Evolutionary conservation across 2,888 invertebrate species (phyloP).

Genomic region (Polylopha cassiicola): DNA sequence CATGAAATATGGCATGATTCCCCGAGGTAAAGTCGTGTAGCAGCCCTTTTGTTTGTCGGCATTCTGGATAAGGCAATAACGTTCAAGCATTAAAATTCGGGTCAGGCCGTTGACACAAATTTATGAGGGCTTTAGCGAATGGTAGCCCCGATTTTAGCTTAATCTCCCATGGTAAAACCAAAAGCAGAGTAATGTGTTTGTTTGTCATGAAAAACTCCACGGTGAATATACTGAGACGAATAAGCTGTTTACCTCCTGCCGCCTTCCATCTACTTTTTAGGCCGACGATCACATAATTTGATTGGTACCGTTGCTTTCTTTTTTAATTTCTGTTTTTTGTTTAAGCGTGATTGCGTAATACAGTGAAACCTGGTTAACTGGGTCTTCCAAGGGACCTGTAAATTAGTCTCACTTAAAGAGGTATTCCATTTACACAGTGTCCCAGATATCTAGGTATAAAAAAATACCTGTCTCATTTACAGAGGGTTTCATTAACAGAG

Average conservation of each 20-base stretch:
- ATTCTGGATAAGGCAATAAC: slow-evolving; percentile 60
- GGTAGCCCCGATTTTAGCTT: slow-evolving; percentile 46
- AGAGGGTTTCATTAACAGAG: too few relatives aligned
- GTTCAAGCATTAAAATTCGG: slow-evolving; percentile 67
- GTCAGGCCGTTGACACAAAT: slow-evolving; percentile 69
- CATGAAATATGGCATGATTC: slow-evolving; percentile 34
- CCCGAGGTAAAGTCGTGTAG: slow-evolving; percentile 47
- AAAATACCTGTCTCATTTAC: too few relatives aligned
- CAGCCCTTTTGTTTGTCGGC: slow-evolving; percentile 60
- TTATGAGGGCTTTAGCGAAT: slow-evolving; percentile 61
- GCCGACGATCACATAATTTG: too few relatives aligned
- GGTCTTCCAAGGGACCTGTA: too few relatives aligned
- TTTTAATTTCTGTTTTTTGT: too few relatives aligned
- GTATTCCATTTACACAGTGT: too few relatives aligned
- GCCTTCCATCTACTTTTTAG: too few relatives aligned
- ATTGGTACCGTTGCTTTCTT: too few relatives aligned
- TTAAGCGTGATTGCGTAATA: too few relatives aligned
- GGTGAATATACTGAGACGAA: not conserved
- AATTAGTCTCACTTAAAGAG: too few relatives aligned
- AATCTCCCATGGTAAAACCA: slow-evolving; percentile 14
- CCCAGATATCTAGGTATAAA: too few relatives aligned
- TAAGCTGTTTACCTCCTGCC: slow-evolving; percentile 2
- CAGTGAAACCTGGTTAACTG: too few relatives aligned
- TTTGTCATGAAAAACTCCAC: slow-evolving; percentile 2
- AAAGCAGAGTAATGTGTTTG: slow-evolving; percentile 15